phyloP scores from a whole-genome alignment of 2,113 vertebrate species.

The Canis aureus region DNA sequence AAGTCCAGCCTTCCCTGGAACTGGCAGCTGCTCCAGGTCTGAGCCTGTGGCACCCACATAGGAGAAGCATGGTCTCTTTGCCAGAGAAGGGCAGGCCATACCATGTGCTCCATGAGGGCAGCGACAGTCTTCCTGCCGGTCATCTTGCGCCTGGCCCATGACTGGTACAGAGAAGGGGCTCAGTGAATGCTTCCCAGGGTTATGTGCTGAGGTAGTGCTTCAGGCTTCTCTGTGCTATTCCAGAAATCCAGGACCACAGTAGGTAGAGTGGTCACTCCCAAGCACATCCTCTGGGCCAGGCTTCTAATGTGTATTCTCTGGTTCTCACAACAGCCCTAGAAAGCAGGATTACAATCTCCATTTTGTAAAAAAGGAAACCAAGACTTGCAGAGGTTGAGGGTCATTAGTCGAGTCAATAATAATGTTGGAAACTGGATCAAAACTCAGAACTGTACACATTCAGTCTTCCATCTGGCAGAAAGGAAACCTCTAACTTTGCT shows the following conservation, averaged over 20 bases:
- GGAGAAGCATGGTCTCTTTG: not conserved
- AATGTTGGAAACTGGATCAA: not conserved
- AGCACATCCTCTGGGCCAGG: not conserved
- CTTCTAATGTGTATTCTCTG: not conserved
- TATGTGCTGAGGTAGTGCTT: not conserved
- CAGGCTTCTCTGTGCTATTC: not conserved
- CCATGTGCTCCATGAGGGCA: accelerated
- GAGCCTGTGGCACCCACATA: not conserved
- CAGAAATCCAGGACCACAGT: not conserved
- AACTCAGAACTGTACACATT: not conserved
- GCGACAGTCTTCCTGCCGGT: not conserved
- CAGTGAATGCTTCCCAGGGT: accelerated
- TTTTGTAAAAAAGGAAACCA: not conserved
- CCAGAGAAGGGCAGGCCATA: not conserved
- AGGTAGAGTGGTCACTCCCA: not conserved
- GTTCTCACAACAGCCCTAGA: not conserved
- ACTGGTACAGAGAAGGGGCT: not conserved
- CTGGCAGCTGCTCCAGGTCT: not conserved
- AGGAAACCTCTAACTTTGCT: not conserved
- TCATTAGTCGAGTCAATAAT: not conserved
- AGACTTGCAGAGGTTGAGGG: not conserved
- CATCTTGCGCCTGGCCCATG: accelerated
- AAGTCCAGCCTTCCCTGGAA: conserved; percentile 12
- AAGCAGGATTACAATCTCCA: not conserved
- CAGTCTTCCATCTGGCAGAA: not conserved